Conservation (phyloP, 2,888 invertebrate genomes). For the Acleris literana region DNA sequence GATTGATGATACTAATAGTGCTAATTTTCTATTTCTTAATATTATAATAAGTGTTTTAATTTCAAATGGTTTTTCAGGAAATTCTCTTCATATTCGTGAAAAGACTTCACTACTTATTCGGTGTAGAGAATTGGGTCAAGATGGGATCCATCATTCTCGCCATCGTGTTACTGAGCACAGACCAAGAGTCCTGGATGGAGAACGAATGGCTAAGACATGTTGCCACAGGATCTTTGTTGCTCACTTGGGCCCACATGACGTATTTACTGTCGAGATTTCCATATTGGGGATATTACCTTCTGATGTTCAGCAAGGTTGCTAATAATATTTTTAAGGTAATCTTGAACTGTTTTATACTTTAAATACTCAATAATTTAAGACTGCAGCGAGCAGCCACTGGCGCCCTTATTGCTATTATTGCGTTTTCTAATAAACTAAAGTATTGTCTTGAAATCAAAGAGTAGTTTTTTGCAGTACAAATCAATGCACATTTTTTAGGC, state of each 20-base stretch:
- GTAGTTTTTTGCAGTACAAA: too few relatives aligned
- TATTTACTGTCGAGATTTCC: constrained; percentile 60
- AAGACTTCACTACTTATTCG: constrained; percentile 5
- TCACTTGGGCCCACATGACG: constrained; percentile 63
- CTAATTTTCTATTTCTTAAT: too few relatives aligned
- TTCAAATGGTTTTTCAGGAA: constrained; percentile 19
- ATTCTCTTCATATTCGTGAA: constrained; percentile 24
- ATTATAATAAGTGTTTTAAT: not conserved
- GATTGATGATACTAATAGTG: too few relatives aligned
- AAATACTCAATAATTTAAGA: too few relatives aligned
- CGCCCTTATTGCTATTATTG: too few relatives aligned
- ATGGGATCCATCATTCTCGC: constrained; percentile 22
- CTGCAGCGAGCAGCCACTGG: too few relatives aligned
- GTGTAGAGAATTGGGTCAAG: constrained; percentile 23
- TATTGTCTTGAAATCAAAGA: too few relatives aligned
- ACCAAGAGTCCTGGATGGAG: constrained; percentile 19
- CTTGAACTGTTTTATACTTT: not conserved
- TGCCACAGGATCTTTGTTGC: constrained; percentile 56
- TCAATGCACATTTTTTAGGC: too few relatives aligned
- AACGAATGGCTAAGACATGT: constrained; percentile 50
- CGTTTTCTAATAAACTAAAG: too few relatives aligned
- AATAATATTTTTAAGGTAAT: constrained; percentile 52
- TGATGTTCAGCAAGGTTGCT: constrained; percentile 66
- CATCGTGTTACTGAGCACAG: constrained; percentile 14
- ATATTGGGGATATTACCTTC: constrained; percentile 60